phyloP scores from a whole-genome alignment of 2,888 invertebrate genomes.

The Druceiella hillmani region DNA sequence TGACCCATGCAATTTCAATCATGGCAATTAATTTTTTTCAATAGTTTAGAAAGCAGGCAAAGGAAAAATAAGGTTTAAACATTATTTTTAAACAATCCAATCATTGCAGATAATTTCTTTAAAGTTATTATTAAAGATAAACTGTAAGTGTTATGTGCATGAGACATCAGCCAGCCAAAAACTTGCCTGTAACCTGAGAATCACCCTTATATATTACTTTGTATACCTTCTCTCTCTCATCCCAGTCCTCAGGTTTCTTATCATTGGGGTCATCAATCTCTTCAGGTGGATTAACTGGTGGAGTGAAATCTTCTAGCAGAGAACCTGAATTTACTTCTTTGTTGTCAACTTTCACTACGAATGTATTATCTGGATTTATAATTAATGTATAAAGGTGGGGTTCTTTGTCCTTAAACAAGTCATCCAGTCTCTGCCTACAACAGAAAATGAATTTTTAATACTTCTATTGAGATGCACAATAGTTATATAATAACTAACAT shows the following conservation, averaged over 20 bases:
- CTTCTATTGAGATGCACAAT: neutral
- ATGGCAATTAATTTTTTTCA: too few relatives aligned
- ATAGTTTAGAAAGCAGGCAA: too few relatives aligned
- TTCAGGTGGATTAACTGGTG: conserved; percentile 90
- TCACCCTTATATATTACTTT: neutral
- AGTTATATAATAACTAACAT: neutral
- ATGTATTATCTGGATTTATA: conserved; percentile 93
- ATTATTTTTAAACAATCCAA: too few relatives aligned
- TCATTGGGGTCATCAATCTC: conserved; percentile 92
- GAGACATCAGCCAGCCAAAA: too few relatives aligned
- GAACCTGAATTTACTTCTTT: conserved; percentile 81
- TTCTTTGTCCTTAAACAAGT: conserved; percentile 86
- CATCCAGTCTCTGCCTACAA: conserved; percentile 67
- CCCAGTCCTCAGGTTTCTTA: conserved; percentile 88
- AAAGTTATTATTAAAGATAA: too few relatives aligned
- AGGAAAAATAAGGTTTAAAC: too few relatives aligned
- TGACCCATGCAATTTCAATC: too few relatives aligned
- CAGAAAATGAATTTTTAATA: conserved; percentile 1
- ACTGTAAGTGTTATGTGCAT: too few relatives aligned
- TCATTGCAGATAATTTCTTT: too few relatives aligned
- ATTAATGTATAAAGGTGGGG: conserved; percentile 96
- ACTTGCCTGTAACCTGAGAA: neutral
- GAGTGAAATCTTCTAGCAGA: conserved; percentile 83
- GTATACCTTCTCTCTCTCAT: conserved; percentile 73
- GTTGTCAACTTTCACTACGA: conserved; percentile 84